Evolutionary conservation across 2,888 invertebrate genomes (phyloP), one percentile per base, ranked within the genome.

Genomic region (Mallateleia sp.): DNA sequence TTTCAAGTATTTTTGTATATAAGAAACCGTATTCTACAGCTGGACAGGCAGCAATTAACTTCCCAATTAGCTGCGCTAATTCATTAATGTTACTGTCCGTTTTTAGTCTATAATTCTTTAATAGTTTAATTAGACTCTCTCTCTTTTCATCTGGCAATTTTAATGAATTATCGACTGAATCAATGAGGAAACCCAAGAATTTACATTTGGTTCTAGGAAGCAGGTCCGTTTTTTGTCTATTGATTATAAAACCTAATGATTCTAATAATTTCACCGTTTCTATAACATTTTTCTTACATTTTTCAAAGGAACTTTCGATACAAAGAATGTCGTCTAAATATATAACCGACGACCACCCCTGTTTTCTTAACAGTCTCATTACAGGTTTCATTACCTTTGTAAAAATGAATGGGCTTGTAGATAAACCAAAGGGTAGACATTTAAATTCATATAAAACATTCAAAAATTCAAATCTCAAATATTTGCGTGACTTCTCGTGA

Each of bases 21-120:
- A 88, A 75, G 69, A 69, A 87, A 1, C 91, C 89, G 85, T 92
- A 92, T 14, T 58, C 74, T 3, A 90, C 58, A 7, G 89, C 90
- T 38, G 90, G 91, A 71, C 92, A 92, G 20, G 82, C 66, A 14
- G 91, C 78, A 18, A 87, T 69, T n/a, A 92, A 54, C 24, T 24
- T 58, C 7, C 91, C 91, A n/a, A 89, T 47, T 32, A 91, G 52
- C 15, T 77, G 22, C 11, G 90, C 88, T 75, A 90, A 88, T 7
- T 74, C 54, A 54, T 88, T 64, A 38, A 92, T 92, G 77, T 54
- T 79, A 75, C 85, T 89, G 3, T 11, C 25, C 15, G 25, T 66
- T 34, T 38, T 67, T 4, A 8, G 7, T 34, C 20, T 38, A 38
- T 72, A 38, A 14, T 28, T 24, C 15, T 64, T 5, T 42, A 78